Base-by-base conservation (phyloP, 2,888 invertebrate species). In the Papilio demoleus region DNA sequence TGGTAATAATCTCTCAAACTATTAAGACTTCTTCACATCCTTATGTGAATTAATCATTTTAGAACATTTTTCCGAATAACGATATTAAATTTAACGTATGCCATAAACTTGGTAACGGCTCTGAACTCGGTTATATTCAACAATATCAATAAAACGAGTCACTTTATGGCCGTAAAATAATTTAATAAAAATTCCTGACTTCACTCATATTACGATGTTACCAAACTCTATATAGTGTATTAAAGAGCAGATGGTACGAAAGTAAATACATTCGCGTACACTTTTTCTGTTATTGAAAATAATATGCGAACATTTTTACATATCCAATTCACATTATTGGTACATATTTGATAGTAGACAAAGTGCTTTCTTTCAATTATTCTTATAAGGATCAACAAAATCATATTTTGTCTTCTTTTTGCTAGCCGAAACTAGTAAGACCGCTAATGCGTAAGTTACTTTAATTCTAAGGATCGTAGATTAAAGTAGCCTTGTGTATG, bases 161-260 rank as follows among this genome's bases (percentile, higher is more conserved):
- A 65, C 60, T 69, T 69, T 69, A 69, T 69, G 60, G 61, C 36
- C 65, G 31, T 69, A 61, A 69, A 69, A 69, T 65, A 69, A 69
- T 65, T 69, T 69, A 69, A 69, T 69, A 65, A 69, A 69, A 69
- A 69, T 69, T 69, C 61, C 63, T 11, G 12, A 47, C 36, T 50
- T 53, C 47, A 61, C 65, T 45, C 69, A 61, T 53, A 60, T 65
- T 65, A 68, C 68, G 63, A 64, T 62, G 67, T 68, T 63, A 61
- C 47, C 66, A 60, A 66, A 66, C 11, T 47, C 45, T 24, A 45
- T 24, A 38, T 63, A 50, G 11, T 47, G 50, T 50, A 36, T 58
- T 34, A 50, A 63, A 63, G 9, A 47, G 12, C 42, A 62, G 34
- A 62, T 53, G 63, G 50, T 9, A 19, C 8, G 14, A 5, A 8